These are phyloP conservation scores for Epistrophe grossulariae DNA, from an alignment of 2,888 invertebrate species.

Conservation along the genomic window DNA sequence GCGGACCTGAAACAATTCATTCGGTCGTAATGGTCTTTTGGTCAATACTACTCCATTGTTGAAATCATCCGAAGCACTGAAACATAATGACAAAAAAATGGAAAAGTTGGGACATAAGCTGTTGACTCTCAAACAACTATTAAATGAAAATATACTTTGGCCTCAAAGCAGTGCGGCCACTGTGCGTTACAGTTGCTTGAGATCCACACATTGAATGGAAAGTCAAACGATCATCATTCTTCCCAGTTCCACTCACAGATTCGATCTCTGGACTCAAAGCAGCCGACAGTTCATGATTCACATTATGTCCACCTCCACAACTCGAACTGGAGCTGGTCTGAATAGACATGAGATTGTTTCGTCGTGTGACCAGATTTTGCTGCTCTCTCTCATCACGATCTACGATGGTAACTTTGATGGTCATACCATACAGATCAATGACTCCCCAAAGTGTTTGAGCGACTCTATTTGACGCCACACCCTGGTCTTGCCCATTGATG, in stretches of 20 bases:
- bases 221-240: conserved; percentile 89
- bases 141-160: conserved; percentile 88
- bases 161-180: conserved; percentile 94
- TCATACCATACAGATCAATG: conserved; percentile 97
- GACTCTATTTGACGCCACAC: conserved; percentile 93
- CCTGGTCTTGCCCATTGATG: conserved; percentile 96
- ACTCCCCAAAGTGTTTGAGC: conserved; percentile 95
- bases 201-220: conserved; percentile 97
- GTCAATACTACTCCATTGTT: conserved; percentile 97
- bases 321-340: conserved; percentile 77
- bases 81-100: conserved; percentile 44
- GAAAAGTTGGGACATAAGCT: neutral
- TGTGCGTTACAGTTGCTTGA: conserved; percentile 95
- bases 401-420: conserved; percentile 94
- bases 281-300: conserved; percentile 81
- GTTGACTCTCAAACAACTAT: neutral
- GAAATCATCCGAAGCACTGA: conserved; percentile 94
- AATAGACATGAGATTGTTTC: conserved; percentile 85
- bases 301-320: conserved; percentile 54
- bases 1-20: conserved; percentile 96
- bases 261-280: conserved; percentile 83
- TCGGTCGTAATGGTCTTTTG: conserved; percentile 91
- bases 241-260: conserved; percentile 78
- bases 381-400: conserved; percentile 92
- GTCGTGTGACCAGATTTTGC: conserved; percentile 89